Evolutionary conservation across 1,140 invertebrate species (phyloP).

Genomic region (Formica exsecta): DNA sequence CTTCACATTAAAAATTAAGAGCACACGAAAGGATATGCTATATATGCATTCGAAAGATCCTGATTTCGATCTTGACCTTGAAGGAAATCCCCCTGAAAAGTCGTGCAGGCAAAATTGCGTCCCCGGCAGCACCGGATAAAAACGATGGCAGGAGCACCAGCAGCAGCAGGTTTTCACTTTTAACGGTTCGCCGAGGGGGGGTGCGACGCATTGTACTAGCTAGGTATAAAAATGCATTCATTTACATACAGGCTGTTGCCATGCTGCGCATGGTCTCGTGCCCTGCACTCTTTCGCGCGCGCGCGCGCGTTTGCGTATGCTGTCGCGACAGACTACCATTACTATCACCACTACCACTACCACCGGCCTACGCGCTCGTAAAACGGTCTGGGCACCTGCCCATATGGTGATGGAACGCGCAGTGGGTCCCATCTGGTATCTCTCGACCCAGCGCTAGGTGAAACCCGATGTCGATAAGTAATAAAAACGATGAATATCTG

Average conservation of each 20-base stretch:
- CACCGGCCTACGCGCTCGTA: constrained; percentile 51
- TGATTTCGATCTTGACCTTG: constrained; percentile 29
- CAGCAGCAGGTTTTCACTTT: constrained; percentile 85
- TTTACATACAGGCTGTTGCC: constrained; percentile 85
- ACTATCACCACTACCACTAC: not conserved
- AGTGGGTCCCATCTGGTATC: constrained; percentile 79
- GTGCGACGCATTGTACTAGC: constrained; percentile 75
- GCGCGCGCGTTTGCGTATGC: constrained; percentile 48
- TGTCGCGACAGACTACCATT: constrained; percentile 31
- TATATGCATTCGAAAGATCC: not conserved
- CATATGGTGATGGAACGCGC: constrained; percentile 81
- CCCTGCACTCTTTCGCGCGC: constrained; percentile 68
- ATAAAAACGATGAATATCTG: constrained; percentile 37
- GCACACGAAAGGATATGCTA: not conserved
- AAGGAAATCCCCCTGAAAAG: constrained; percentile 67
- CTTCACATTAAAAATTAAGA: too few relatives aligned
- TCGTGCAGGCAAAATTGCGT: constrained; percentile 58
- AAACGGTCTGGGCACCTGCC: constrained; percentile 82
- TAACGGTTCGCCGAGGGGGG: constrained; percentile 82
- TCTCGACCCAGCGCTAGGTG: constrained; percentile 30
- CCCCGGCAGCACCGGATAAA: not conserved
- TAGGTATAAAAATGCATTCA: constrained; percentile 84
- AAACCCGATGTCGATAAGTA: constrained; percentile 43
- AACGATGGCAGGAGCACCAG: constrained; percentile 31
- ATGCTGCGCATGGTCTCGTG: constrained; percentile 74